Evolutionary conservation across 2,888 invertebrate species (phyloP), one percentile per base, ranked within the genome.

Genomic region (Drosophila greeni): DNA sequence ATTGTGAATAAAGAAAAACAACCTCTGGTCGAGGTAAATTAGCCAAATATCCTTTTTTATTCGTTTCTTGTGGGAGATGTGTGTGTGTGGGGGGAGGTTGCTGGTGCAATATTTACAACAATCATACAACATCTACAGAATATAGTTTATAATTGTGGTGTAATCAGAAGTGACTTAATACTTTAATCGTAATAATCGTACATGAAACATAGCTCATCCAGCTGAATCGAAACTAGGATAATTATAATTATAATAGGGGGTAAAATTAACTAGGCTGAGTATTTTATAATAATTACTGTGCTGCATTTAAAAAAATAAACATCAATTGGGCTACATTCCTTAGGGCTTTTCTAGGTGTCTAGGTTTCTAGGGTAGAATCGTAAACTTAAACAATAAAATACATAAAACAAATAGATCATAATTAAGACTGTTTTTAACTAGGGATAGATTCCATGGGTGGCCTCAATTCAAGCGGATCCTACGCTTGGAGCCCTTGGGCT

Each of bases 231-330:
- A 42, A 60, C 66, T 72, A 69, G 33, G 14, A 23, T 53, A 67
- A 3, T 33, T 43, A 43, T 11, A 54, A 11, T 18, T 31, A n/a
- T n/a, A n/a, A n/a, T 34, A 42, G 6, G 20, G 33, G 62, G 34
- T 62, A 65, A 16, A 65, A 54, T 43, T 51, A 56, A 36, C 69
- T 71, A 66, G 51, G 43, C 70, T 51, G 68, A 74, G 81, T 78
- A 81, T 62, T 74, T 72, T 57, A 75, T 78, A 79, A 79, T 79
- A 79, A 79, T 79, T 79, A 79, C 79, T 79, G 82, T 82, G 79
- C 74, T 70, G 72, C 76, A 70, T 56, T 59, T 61, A 51, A 39
- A 58, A 16, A 29, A n/a, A 14, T 3, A 36, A 48, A 49, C 66
- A 72, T 53, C 42, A 66, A 60, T 64, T 66, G 62, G 56, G 42